phyloP scores from a whole-genome alignment of 1,140 invertebrate genomes.

The Drosophila hydei region DNA sequence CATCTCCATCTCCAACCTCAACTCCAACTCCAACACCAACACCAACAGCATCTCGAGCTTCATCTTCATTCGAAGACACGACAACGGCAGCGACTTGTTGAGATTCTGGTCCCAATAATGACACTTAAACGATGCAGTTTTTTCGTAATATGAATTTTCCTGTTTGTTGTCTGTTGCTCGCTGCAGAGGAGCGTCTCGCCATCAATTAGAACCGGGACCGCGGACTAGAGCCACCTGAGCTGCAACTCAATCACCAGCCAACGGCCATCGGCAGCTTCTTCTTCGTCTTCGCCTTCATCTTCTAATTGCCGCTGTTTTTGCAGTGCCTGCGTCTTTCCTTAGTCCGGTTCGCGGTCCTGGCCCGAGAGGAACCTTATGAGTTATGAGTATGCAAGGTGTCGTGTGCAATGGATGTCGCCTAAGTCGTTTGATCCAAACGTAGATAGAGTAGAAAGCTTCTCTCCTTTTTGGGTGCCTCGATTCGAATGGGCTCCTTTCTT shows the following conservation, averaged over 20 bases:
- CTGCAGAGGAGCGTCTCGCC: constrained; percentile 50
- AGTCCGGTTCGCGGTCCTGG: constrained; percentile 18
- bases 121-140: constrained; percentile 80
- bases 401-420: constrained; percentile 34
- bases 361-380: constrained; percentile 44
- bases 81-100: constrained; percentile 65
- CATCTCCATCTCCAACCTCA: constrained; percentile 43
- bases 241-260: constrained; percentile 74
- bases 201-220: constrained; percentile 62
- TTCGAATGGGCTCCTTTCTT: constrained; percentile 18
- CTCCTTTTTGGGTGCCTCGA: constrained; percentile 34
- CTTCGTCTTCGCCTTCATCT: constrained; percentile 42
- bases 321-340: constrained; percentile 27
- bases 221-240: constrained; percentile 56
- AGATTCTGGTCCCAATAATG: constrained; percentile 80
- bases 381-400: constrained; percentile 56
- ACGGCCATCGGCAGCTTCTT: constrained; percentile 64
- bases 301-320: constrained; percentile 72
- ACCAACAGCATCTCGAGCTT: neutral
- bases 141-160: constrained; percentile 81
- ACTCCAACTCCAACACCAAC: too few species aligned
- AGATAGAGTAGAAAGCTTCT: constrained; percentile 55
- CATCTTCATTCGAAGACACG: constrained; percentile 48
- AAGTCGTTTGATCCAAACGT: constrained; percentile 19
- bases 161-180: constrained; percentile 56